Evolutionary conservation across 2,797 vertebrate genomes (phyloP).

Genomic region (Lepus oiostolus): DNA sequence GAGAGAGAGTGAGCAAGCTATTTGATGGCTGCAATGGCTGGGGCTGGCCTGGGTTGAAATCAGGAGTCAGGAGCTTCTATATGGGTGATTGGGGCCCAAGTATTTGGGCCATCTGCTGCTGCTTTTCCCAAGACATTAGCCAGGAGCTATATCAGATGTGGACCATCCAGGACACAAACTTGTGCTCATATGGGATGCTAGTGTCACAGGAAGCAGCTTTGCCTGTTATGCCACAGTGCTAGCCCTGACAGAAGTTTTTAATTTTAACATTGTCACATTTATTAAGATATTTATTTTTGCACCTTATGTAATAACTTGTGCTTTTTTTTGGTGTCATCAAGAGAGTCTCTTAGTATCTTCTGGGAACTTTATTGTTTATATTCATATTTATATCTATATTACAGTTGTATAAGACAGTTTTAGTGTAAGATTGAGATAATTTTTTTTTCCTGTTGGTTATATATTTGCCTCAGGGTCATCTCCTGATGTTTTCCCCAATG

Average conservation of each 20-base stretch:
- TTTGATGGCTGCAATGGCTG: no score
- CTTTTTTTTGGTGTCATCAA: not conserved
- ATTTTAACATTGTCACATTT: slow-evolving; percentile 15
- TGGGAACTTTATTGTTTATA: not conserved
- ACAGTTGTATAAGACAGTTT: not conserved
- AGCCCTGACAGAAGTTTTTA: not conserved
- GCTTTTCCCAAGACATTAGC: no score
- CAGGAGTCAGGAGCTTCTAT: no score
- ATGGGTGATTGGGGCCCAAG: no score
- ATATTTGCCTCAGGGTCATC: not conserved
- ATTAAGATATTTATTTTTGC: not conserved
- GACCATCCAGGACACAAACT: no score
- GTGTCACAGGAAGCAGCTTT: no score
- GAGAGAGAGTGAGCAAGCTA: no score
- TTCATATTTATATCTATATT: slow-evolving; percentile 42
- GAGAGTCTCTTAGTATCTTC: not conserved
- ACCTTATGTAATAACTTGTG: not conserved
- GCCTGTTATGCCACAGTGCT: no score
- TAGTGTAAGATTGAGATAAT: not conserved
- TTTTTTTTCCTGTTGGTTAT: not conserved
- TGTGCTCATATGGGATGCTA: no score
- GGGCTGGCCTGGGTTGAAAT: no score
- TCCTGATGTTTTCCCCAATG: not conserved
- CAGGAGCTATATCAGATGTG: no score
- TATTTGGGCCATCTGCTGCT: no score